phyloP scores from a whole-genome alignment of 1,140 invertebrate species.

The Ditylenchus dipsaci region DNA sequence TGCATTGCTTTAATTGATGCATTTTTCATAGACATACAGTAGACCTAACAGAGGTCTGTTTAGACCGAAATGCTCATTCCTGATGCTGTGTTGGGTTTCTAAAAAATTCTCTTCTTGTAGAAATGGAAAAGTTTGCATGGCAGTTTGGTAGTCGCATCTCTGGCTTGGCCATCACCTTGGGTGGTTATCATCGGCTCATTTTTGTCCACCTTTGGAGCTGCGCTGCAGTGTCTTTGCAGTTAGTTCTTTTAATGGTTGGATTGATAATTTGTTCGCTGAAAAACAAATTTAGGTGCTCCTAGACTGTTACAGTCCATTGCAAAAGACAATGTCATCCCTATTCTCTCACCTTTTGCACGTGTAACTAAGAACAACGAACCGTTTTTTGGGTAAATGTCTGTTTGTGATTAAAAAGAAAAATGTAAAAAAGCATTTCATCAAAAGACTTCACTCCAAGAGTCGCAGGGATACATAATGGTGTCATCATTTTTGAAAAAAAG shows the following conservation, averaged over 20 bases:
- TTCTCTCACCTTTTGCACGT: constrained; percentile 81
- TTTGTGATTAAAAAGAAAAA: constrained; percentile 12
- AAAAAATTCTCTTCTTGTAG: no score
- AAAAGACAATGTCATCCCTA: constrained; percentile 92
- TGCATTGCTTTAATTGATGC: neutral
- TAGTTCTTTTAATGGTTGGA: constrained; percentile 56
- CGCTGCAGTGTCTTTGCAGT: constrained; percentile 90
- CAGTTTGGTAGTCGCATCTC: constrained; percentile 85
- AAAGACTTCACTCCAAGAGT: no score
- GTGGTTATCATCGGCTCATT: constrained; percentile 95
- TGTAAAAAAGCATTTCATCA: no score
- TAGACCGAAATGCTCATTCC: constrained; percentile 49
- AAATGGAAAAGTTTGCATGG: constrained; percentile 63
- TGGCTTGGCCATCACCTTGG: constrained; percentile 97
- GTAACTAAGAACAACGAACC: constrained; percentile 93
- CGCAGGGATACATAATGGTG: no score
- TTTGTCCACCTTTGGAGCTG: constrained; percentile 91
- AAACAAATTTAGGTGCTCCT: constrained; percentile 62
- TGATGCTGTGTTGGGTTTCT: constrained; percentile 33
- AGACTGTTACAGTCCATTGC: constrained; percentile 83
- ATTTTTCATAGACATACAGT: no score
- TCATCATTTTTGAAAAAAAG: no score
- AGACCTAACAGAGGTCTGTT: no score
- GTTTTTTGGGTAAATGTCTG: constrained; percentile 66
- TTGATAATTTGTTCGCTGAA: neutral